Evolutionary conservation across 2,113 vertebrate genomes (phyloP).

Genomic region (Acanthisitta chloris): DNA sequence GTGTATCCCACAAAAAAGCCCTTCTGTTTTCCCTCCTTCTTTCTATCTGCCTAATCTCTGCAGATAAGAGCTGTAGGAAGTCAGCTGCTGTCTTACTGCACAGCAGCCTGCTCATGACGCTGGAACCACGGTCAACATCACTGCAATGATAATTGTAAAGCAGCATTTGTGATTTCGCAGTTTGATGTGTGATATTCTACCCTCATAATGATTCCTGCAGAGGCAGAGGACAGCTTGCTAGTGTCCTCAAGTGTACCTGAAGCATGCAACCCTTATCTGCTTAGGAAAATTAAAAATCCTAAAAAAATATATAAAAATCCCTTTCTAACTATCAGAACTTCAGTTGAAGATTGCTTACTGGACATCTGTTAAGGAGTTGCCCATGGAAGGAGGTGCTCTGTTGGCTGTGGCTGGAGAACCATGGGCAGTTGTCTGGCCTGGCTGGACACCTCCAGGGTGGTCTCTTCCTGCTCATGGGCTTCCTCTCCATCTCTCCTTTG

Average conservation of each 20-base stretch:
- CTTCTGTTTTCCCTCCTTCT: no score
- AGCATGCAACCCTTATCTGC: background rate
- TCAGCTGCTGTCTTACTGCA: background rate
- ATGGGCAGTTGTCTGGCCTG: fast-evolving
- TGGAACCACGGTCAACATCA: fast-evolving
- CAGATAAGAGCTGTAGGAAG: no score
- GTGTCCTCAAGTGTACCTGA: background rate
- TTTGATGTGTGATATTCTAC: background rate
- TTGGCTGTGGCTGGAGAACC: background rate
- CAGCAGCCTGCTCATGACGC: background rate
- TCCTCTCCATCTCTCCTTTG: background rate
- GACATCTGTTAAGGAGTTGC: background rate
- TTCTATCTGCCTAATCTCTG: no score
- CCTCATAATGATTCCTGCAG: background rate
- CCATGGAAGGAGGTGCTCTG: background rate
- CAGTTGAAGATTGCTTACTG: background rate
- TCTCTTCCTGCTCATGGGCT: background rate
- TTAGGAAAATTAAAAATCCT: background rate
- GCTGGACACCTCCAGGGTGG: background rate
- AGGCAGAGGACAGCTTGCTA: background rate
- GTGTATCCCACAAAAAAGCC: no score
- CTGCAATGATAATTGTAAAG: background rate
- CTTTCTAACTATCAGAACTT: background rate
- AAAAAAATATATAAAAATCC: fast-evolving
- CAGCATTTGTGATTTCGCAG: background rate